Base-by-base conservation (phyloP, 2,113 vertebrate species). In the Saccopteryx leptura region DNA sequence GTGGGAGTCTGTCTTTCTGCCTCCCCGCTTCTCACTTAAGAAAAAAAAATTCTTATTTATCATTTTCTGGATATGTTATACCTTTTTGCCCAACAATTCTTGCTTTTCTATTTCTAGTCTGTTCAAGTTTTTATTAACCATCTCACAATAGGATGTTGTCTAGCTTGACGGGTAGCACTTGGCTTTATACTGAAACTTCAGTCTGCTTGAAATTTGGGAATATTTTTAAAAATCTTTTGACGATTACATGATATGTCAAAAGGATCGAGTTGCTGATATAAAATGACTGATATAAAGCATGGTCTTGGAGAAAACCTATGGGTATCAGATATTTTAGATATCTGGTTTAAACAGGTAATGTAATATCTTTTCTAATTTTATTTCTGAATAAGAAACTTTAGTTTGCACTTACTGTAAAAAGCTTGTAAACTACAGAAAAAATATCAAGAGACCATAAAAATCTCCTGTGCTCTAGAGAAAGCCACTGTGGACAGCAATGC, bases 181-280 rank as follows among this genome's bases (percentile, higher is more conserved):
- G 65, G 31, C 74, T 97, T 97, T 95, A 74, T 72, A 56, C 3
- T 72, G n/a, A 91, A 76, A 61, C n/a, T 74, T 97, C 21, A 95
- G 46, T 96, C 0, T 85, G 31, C 2, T 21, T 8, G 88, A 31
- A 79, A 97, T 90, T 93, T 92, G 48, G 92, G 60, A 91, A 90
- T 65, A 58, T 56, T 65, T 75, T 79, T 11, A 3, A 31, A 74
- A 86, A 54, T 33, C 23, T 92, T 65, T 39, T 86, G 52, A 90
- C 94, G 88, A 92, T 76, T 90, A 84, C 96, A 8, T 17, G 0
- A 28, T 92, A 86, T 88, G 92, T 96, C 31, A 39, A 86, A 95
- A 87, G 24, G 78, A 5, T 52, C 0, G 33, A 4, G 48, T 91
- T 95, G 28, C 76, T 60, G 74, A 31, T 60, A 74, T 72, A 91